Percentiles rank a stretch among this genome's conserved stretches.
Evolutionary conservation across 2,888 invertebrate species (phyloP).

Genomic region (Hololepta plana): DNA sequence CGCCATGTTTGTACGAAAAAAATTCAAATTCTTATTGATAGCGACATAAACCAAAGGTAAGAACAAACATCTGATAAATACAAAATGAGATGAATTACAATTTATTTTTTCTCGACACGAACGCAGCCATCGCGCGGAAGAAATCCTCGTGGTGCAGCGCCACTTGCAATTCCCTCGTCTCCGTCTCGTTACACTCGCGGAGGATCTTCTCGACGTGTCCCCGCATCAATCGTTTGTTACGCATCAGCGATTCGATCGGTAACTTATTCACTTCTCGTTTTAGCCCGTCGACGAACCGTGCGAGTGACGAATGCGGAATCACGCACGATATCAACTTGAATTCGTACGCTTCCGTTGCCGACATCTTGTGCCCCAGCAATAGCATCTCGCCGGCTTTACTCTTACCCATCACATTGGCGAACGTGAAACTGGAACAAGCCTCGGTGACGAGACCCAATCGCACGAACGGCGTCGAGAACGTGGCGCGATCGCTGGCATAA

Average conservation of each 20-base stretch:
- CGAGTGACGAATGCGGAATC: slow-evolving; percentile 43
- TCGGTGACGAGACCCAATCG: slow-evolving; percentile 73
- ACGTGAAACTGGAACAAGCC: slow-evolving; percentile 73
- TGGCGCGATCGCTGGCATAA: slow-evolving; percentile 72
- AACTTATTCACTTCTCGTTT: slow-evolving; percentile 34
- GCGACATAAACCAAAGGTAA: no score
- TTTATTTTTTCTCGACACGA: no score
- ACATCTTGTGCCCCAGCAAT: slow-evolving; percentile 54
- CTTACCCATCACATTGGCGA: slow-evolving; percentile 69
- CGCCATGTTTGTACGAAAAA: no score
- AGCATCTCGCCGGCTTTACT: slow-evolving; percentile 41
- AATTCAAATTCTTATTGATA: no score
- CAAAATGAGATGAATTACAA: no score
- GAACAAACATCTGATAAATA: no score
- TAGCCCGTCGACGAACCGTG: slow-evolving; percentile 34
- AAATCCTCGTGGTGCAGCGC: slow-evolving; percentile 50
- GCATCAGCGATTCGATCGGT: slow-evolving; percentile 39
- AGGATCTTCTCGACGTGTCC: slow-evolving; percentile 38
- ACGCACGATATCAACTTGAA: slow-evolving; percentile 65
- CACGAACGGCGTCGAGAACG: slow-evolving; percentile 78
- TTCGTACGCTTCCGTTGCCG: slow-evolving; percentile 58
- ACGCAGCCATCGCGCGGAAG: no score
- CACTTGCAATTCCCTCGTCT: slow-evolving; percentile 44
- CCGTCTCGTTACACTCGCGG: slow-evolving; percentile 45
- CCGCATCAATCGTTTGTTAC: slow-evolving; percentile 53